A percentile compares a stretch with the other conserved stretches of the same genome.
phyloP scores from a whole-genome alignment of 2,888 invertebrate species.

The Drosophila anceps region DNA sequence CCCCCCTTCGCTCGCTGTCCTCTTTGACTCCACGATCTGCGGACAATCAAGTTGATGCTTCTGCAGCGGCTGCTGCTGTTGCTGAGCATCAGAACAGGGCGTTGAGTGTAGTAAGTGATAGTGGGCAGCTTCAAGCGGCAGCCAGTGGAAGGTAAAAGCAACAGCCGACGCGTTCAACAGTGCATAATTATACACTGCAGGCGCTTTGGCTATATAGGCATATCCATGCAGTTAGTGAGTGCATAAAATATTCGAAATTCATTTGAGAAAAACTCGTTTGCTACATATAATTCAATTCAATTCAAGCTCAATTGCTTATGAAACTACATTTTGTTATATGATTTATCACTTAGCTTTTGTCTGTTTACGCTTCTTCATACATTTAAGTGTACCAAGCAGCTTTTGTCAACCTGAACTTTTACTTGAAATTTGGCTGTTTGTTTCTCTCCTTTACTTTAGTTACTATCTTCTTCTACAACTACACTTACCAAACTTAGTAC shows the following conservation, averaged over 20 bases:
- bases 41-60: conserved; percentile 68
- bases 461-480: too few species aligned
- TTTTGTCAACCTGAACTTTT: background rate
- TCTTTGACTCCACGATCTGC: conserved; percentile 11
- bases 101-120: conserved; percentile 80
- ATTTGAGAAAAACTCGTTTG: background rate
- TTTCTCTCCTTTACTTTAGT: too few species aligned
- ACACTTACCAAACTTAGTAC: too few species aligned
- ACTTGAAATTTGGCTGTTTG: too few species aligned
- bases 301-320: too few species aligned
- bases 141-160: conserved; percentile 27
- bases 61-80: conserved; percentile 39
- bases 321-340: too few species aligned
- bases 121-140: conserved; percentile 61
- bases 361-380: background rate
- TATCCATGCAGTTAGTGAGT: background rate
- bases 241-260: background rate
- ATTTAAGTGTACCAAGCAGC: background rate
- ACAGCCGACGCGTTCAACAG: conserved; percentile 28
- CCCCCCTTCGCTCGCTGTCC: background rate
- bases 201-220: conserved; percentile 31
- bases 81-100: conserved; percentile 69
- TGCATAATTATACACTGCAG: conserved; percentile 66
- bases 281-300: too few species aligned
- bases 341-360: background rate